A percentile compares a stretch with the other conserved stretches of the same genome.
Conservation (phyloP, 2,113 vertebrate species). For the Scomber colias region DNA sequence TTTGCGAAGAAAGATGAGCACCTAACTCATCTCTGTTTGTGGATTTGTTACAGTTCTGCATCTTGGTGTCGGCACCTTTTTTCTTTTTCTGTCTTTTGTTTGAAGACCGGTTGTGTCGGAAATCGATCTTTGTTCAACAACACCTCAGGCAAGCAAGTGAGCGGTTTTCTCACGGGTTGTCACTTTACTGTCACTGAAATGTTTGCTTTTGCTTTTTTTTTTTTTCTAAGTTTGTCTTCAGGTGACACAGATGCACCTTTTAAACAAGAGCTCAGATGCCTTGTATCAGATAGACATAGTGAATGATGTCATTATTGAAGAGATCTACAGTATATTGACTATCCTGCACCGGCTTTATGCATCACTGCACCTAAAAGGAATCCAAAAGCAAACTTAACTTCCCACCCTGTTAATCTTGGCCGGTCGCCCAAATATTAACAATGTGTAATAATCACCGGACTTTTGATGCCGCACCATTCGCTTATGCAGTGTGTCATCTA, state of each 20-base stretch:
- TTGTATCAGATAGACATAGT: not conserved
- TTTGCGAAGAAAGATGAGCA: conserved; percentile 33
- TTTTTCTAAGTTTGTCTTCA: too few relatives aligned
- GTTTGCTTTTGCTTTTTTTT: too few relatives aligned
- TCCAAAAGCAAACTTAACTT: conserved; percentile 2
- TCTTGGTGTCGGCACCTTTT: conserved; percentile 4
- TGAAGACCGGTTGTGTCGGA: conserved; percentile 24
- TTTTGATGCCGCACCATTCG: conserved; percentile 16
- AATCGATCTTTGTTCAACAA: not conserved
- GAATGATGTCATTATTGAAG: not conserved
- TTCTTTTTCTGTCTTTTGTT: conserved; percentile 18
- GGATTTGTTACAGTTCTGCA: not conserved
- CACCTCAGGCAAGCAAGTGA: not conserved
- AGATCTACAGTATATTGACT: not conserved
- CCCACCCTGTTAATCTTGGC: not conserved
- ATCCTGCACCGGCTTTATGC: not conserved
- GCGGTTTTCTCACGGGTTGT: conserved; percentile 2
- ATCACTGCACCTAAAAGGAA: not conserved
- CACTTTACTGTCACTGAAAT: not conserved
- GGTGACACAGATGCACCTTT: too few relatives aligned
- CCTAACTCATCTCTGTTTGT: not conserved
- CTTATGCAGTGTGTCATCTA: not conserved
- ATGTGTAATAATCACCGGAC: not conserved
- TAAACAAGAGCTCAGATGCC: too few relatives aligned
- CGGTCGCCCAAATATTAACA: not conserved